phyloP scores from a whole-genome alignment of 2,888 invertebrate genomes.

The Noctua pronuba region DNA sequence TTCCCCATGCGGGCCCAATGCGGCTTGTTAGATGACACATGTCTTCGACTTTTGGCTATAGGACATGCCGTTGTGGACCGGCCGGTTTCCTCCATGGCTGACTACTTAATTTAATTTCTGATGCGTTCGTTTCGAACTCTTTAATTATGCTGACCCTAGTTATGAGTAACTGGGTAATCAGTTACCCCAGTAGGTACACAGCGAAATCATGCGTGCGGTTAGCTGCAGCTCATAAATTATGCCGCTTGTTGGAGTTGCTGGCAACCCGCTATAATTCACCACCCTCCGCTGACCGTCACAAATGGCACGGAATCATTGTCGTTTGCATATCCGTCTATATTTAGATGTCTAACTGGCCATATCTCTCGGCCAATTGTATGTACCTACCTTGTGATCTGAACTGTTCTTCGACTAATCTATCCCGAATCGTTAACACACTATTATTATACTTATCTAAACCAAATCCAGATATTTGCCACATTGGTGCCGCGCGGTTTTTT shows the following conservation, averaged over 20 bases:
- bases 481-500: too few relatives aligned
- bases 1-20: not conserved
- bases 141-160: not conserved
- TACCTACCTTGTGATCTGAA: not conserved
- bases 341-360: not conserved
- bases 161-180: constrained; percentile 11
- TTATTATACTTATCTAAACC: not conserved
- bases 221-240: constrained; percentile 50
- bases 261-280: constrained; percentile 36
- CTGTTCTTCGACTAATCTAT: not conserved
- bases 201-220: constrained; percentile 39
- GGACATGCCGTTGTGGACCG: too few relatives aligned
- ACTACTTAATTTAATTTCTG: not conserved
- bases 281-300: constrained; percentile 44
- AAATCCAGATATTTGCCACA: not conserved
- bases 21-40: not conserved
- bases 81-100: not conserved
- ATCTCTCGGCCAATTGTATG: not conserved
- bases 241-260: constrained; percentile 34
- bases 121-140: not conserved
- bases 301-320: constrained; percentile 52
- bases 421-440: not conserved
- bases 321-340: constrained; percentile 2
- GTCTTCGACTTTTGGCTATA: not conserved
- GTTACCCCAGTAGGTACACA: not conserved